Evolutionary conservation across 2,113 vertebrate species (phyloP).

Genomic region (Falcunculus frontatus): DNA sequence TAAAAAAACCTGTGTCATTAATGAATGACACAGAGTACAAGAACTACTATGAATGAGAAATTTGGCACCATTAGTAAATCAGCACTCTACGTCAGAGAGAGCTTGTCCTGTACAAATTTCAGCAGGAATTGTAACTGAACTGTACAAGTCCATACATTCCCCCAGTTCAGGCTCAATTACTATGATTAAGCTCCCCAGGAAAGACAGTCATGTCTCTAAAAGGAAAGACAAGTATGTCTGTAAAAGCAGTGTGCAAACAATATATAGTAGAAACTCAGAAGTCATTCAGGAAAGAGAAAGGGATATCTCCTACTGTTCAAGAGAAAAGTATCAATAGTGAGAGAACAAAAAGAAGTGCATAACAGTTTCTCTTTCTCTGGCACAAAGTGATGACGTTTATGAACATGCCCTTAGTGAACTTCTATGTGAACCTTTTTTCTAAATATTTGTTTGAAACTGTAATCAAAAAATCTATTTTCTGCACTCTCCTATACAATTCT

Average conservation of each 20-base stretch:
- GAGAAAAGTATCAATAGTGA: not conserved
- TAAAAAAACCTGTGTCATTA: not conserved
- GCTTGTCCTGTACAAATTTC: not conserved
- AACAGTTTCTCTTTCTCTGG: not conserved
- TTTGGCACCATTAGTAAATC: not conserved
- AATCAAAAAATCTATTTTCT: not conserved
- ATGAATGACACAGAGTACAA: not conserved
- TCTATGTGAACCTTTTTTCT: not conserved
- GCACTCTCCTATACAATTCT: not conserved
- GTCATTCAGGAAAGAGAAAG: not conserved
- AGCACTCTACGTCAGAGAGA: not conserved
- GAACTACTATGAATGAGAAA: not conserved
- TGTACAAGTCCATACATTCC: not conserved
- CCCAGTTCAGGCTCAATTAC: not conserved
- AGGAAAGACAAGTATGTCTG: not conserved
- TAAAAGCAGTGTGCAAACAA: not conserved
- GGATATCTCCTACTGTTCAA: not conserved
- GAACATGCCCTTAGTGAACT: not conserved
- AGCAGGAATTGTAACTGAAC: not conserved
- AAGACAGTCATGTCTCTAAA: not conserved
- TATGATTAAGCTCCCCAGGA: not conserved
- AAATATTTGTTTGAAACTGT: not conserved
- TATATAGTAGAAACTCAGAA: not conserved
- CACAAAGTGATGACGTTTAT: not conserved
- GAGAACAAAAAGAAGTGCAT: not conserved